Conservation (phyloP, 1,140 invertebrate genomes). For the Maniola jurtina region DNA sequence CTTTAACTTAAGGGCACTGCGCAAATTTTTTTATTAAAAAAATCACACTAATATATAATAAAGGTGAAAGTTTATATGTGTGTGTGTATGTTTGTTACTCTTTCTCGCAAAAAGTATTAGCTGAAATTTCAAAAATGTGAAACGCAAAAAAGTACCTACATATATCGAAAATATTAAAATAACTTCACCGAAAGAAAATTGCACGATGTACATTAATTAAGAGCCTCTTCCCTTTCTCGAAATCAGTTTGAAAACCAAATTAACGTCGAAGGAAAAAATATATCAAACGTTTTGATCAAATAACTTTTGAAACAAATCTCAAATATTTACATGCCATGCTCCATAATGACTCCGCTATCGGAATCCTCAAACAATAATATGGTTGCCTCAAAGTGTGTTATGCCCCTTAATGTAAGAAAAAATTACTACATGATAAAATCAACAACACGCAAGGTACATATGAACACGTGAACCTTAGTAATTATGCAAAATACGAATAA, state of each 20-base stretch:
- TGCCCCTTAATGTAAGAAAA: slow-evolving; percentile 35
- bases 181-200: too few relatives aligned
- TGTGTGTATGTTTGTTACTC: too few relatives aligned
- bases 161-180: too few relatives aligned
- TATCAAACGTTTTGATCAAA: too few relatives aligned
- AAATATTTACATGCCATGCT: not conserved
- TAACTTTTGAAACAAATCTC: not conserved
- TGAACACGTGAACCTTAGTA: slow-evolving; percentile 50
- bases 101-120: too few relatives aligned
- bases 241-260: not conserved
- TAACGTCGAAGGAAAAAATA: not conserved
- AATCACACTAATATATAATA: too few relatives aligned
- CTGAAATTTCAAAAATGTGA: too few relatives aligned
- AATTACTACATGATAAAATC: slow-evolving; percentile 53
- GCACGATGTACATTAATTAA: too few relatives aligned
- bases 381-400: slow-evolving; percentile 18
- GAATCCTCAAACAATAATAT: not conserved
- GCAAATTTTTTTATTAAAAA: not conserved
- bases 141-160: too few relatives aligned
- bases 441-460: slow-evolving; percentile 46
- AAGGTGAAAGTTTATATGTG: too few relatives aligned
- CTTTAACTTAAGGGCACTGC: not conserved
- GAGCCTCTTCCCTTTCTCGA: too few relatives aligned
- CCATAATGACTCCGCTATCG: not conserved
- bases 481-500: slow-evolving; percentile 53